Base-by-base conservation (phyloP, 2,113 vertebrate species). In the Lophius piscatorius region DNA sequence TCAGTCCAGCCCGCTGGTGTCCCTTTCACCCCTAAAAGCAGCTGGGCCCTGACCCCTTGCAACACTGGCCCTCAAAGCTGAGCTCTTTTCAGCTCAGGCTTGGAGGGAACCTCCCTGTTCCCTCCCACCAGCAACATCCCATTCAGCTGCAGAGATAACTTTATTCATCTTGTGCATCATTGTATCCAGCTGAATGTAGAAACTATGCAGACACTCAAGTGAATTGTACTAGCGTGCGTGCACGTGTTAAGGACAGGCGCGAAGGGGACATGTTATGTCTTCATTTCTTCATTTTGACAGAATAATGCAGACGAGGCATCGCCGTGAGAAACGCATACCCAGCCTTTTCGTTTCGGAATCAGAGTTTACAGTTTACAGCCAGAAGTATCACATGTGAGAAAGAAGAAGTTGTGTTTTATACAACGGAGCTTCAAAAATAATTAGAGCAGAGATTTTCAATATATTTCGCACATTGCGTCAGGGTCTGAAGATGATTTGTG, bases 131-230 rank as follows among this genome's bases (percentile, higher is more conserved):
- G 94, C 95, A 94, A 93, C 92, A 89, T 98, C 95, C 94, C 89
- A 95, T 98, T 98, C 94, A 98, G 85, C 80, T 60, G 80, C 73
- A 91, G 92, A 96, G 96, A 98, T 98, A 98, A 98, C 96, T 97
- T 98, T 95, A 97, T 98, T 98, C 96, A 97, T 95, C 89, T 92
- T 91, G 93, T 91, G 93, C 92, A 94, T 98, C 95, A 96, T 98
- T 98, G 97, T 98, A 95, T 95, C 94, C 93, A 92, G 91, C 93
- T 98, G 94, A 98, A 98, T 98, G 92, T 92, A 88, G 90, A 90
- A 93, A 93, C 93, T 90, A 93, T 87, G 87, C 84, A 75, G 84
- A 92, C 92, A 92, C 92, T 94, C 90, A 87, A 93, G 91, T 91
- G 91, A 92, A 93, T 90, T 90, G 92, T 93, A 89, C 92, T 88